These are phyloP conservation scores for Porphyrio hochstetteri DNA, from an alignment of 2,113 vertebrate genomes.

Conservation along the genomic window DNA sequence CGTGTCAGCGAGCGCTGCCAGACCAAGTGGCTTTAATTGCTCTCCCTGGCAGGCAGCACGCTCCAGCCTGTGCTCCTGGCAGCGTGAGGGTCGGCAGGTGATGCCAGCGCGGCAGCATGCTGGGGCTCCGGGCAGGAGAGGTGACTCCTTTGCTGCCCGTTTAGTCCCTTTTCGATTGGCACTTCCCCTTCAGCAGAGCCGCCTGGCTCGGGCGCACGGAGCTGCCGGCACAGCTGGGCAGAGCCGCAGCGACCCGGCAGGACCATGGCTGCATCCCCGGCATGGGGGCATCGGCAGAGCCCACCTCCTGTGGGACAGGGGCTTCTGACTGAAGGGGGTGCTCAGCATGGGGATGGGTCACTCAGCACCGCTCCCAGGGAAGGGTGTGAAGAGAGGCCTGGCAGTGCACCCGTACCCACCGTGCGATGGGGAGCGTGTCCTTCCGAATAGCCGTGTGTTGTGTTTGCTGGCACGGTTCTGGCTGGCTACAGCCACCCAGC, in stretches of 20 bases:
- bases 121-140: neutral
- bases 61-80: neutral
- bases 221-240: neutral
- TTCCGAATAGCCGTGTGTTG: neutral
- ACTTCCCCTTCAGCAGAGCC: neutral
- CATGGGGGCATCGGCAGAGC: neutral
- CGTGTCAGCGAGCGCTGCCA: neutral
- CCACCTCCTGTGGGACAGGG: neutral
- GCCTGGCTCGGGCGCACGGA: neutral
- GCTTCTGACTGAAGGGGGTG: neutral
- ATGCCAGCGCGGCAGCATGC: neutral
- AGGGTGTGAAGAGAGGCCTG: neutral
- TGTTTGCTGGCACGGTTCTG: neutral
- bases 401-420: neutral
- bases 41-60: neutral
- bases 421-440: neutral
- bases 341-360: neutral
- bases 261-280: neutral
- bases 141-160: neutral
- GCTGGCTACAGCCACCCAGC: neutral
- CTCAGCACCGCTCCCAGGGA: too few relatives aligned
- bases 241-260: neutral
- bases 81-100: neutral
- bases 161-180: neutral
- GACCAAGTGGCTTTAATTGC: neutral